Evolutionary conservation across 2,888 invertebrate species (phyloP).

Genomic region (Drosophila rellima): DNA sequence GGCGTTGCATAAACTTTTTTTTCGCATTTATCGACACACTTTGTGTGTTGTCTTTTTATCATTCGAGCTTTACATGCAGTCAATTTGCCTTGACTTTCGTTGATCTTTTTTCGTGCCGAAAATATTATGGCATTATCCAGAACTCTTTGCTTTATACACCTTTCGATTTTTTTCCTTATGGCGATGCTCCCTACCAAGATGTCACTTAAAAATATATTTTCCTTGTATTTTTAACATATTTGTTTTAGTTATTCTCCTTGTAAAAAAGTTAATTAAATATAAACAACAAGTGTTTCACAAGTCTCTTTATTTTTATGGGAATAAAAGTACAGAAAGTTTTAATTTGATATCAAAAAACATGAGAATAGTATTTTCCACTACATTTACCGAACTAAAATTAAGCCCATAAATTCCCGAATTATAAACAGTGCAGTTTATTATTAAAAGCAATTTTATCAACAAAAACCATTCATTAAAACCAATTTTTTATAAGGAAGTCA

Average conservation of each 20-base stretch:
- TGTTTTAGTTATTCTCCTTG: neutral
- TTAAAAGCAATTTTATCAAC: no score
- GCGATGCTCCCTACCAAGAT: neutral
- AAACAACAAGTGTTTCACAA: slow-evolving; percentile 38
- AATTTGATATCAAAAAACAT: neutral
- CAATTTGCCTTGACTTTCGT: slow-evolving; percentile 50
- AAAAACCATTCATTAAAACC: neutral
- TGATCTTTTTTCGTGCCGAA: slow-evolving; percentile 32
- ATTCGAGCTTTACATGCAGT: slow-evolving; percentile 42
- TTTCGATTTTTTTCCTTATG: slow-evolving; percentile 6
- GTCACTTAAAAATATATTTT: slow-evolving; percentile 11
- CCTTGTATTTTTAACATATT: slow-evolving; percentile 42
- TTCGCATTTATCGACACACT: slow-evolving; percentile 2
- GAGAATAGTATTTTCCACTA: no score
- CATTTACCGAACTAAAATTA: no score
- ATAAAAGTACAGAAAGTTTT: neutral
- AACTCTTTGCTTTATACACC: slow-evolving; percentile 31
- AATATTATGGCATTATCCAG: slow-evolving; percentile 31
- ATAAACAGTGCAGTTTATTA: neutral
- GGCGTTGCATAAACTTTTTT: slow-evolving; percentile 30
- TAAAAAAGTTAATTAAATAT: slow-evolving; percentile 62
- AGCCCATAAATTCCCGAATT: neutral
- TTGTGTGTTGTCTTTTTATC: slow-evolving; percentile 14
- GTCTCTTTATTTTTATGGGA: neutral
- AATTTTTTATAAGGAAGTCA: neutral